Conservation (phyloP, 2,797 vertebrate species). For the Lagorchestes hirsutus region DNA sequence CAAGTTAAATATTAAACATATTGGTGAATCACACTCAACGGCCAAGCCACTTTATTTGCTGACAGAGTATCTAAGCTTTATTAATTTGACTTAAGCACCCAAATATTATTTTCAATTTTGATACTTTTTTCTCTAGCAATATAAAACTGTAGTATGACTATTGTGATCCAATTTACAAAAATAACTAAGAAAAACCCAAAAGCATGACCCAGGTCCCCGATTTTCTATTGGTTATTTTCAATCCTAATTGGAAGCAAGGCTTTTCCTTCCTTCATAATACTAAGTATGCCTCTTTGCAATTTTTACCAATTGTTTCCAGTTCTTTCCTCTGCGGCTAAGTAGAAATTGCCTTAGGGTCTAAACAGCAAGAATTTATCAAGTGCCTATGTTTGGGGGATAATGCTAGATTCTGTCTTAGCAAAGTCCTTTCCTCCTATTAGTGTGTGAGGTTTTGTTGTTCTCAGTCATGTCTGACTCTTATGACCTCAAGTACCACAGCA, state of each 20-base stretch:
- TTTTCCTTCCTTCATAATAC: not conserved
- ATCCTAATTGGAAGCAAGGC: not conserved
- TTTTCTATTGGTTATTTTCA: not conserved
- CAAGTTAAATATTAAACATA: constrained; percentile 31
- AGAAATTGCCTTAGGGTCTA: not conserved
- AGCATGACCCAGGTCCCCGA: not conserved
- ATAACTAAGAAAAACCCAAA: not conserved
- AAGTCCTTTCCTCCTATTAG: not conserved
- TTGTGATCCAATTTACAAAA: not conserved
- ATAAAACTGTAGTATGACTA: not conserved
- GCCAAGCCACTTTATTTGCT: not conserved
- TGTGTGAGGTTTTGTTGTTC: not conserved
- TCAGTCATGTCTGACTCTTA: not conserved
- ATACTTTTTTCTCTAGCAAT: not conserved
- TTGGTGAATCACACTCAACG: not conserved
- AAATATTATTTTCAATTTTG: not conserved
- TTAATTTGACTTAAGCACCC: constrained; percentile 10
- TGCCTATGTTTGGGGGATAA: not conserved
- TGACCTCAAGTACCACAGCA: not conserved
- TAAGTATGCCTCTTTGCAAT: not conserved
- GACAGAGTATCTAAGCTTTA: constrained; percentile 6
- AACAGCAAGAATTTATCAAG: not conserved
- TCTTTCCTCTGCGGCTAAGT: not conserved
- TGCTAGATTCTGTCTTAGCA: not conserved
- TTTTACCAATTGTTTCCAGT: not conserved